Percentiles rank a stretch among this genome's conserved stretches.
Evolutionary conservation across 2,888 invertebrate genomes (phyloP).

Genomic region (Lithosia quadra): DNA sequence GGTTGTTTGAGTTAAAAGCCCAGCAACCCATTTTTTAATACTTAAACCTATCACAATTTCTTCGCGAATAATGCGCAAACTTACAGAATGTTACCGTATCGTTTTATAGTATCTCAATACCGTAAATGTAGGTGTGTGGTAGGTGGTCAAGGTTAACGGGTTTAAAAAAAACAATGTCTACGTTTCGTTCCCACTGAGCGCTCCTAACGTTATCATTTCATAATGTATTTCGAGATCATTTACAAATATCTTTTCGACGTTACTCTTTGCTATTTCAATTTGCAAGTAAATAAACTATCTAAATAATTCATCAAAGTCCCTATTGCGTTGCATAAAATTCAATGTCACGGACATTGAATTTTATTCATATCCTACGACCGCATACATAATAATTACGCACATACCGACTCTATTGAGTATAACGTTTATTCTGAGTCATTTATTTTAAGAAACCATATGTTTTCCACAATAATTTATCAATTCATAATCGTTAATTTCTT

Average conservation of each 20-base stretch:
- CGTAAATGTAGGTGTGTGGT: slow-evolving; percentile 1
- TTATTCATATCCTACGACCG: not conserved
- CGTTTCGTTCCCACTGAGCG: not conserved
- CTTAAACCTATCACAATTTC: not conserved
- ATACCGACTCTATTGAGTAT: no score
- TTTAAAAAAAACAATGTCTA: slow-evolving; percentile 3
- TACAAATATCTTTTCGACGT: not conserved
- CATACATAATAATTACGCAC: no score
- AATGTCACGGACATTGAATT: not conserved
- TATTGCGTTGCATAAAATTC: not conserved
- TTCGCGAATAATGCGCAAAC: not conserved
- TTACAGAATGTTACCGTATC: slow-evolving; percentile 12
- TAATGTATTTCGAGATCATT: not conserved
- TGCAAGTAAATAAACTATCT: not conserved
- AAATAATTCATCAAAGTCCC: not conserved
- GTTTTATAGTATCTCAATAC: not conserved
- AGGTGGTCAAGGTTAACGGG: slow-evolving; percentile 16
- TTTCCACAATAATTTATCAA: no score
- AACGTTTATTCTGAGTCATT: no score
- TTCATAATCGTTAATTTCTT: no score
- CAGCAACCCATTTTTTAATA: no score
- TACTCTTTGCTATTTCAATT: not conserved
- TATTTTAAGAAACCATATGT: no score
- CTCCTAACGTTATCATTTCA: slow-evolving; percentile 1
- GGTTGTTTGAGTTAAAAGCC: no score